A percentile compares a stretch with the other conserved stretches of the same genome.
Conservation (phyloP, 2,888 invertebrate genomes). For the Calameuta idolon region DNA sequence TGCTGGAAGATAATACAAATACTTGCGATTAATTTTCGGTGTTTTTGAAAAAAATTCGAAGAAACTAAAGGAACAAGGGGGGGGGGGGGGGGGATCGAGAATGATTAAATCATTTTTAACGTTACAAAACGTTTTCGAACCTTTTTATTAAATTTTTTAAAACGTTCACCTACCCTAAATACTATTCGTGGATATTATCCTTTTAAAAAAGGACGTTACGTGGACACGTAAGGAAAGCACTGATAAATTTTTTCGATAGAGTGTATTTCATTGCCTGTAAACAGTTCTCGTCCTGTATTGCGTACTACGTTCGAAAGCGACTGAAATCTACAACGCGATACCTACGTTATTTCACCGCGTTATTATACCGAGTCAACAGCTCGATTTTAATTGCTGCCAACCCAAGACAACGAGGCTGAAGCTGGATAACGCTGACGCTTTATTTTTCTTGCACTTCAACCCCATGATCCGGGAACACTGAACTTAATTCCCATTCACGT, state of each 20-base stretch:
- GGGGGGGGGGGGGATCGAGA: background rate
- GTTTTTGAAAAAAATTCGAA: background rate
- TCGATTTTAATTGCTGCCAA: conserved; percentile 16
- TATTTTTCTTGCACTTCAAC: conserved; percentile 10
- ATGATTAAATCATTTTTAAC: background rate
- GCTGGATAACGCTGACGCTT: conserved; percentile 13
- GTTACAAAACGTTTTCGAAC: background rate
- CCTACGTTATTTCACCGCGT: conserved; percentile 18
- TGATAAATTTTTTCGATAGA: background rate
- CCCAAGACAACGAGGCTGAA: conserved; percentile 1
- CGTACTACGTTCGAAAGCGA: background rate
- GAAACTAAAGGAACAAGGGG: background rate
- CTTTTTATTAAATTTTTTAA: background rate
- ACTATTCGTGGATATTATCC: background rate
- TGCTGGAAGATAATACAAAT: background rate
- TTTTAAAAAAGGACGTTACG: background rate
- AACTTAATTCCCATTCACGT: conserved; percentile 17
- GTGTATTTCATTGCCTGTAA: background rate
- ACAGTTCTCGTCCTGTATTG: background rate
- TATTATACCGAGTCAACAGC: conserved; percentile 24
- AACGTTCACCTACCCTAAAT: background rate
- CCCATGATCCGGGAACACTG: conserved; percentile 10
- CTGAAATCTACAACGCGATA: background rate
- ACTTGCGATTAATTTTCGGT: background rate
- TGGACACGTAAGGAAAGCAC: background rate